phyloP scores from a whole-genome alignment of 2,113 vertebrate genomes.

The Eretmochelys imbricata region DNA sequence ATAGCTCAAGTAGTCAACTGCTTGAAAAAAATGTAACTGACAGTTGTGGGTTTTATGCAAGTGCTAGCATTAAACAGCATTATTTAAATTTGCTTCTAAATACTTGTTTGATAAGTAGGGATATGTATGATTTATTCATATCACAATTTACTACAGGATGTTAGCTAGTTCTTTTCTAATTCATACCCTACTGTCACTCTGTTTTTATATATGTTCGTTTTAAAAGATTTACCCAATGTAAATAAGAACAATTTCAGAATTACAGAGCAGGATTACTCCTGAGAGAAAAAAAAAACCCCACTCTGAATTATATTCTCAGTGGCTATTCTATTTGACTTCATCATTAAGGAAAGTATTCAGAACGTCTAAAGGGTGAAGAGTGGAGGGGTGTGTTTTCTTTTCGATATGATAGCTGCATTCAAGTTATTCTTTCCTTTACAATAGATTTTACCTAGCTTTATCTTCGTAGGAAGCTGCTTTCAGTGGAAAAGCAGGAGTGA shows the following conservation, averaged over 20 bases:
- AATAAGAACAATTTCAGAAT: slow-evolving; percentile 82
- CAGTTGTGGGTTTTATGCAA: slow-evolving; percentile 67
- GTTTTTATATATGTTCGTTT: slow-evolving; percentile 73
- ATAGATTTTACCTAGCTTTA: slow-evolving; percentile 99
- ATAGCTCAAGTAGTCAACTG: slow-evolving; percentile 67
- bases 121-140: slow-evolving; percentile 77
- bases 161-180: slow-evolving; percentile 66
- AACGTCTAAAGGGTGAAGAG: slow-evolving; percentile 79
- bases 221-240: slow-evolving; percentile 74
- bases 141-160: slow-evolving; percentile 73
- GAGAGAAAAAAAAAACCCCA: slow-evolving; percentile 33
- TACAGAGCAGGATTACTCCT: slow-evolving; percentile 76
- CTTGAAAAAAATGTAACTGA: slow-evolving; percentile 45
- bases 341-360: slow-evolving; percentile 82
- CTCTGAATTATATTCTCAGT: slow-evolving; percentile 71
- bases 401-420: slow-evolving; percentile 85
- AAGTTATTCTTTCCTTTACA: slow-evolving; percentile 88
- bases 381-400: slow-evolving; percentile 84
- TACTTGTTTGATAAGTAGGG: slow-evolving; percentile 75
- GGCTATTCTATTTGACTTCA: slow-evolving; percentile 79
- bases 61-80: slow-evolving; percentile 71
- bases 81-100: slow-evolving; percentile 77
- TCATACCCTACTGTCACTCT: slow-evolving; percentile 69
- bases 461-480: slow-evolving; percentile 96
- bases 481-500: slow-evolving; percentile 96